phyloP scores from a whole-genome alignment of 2,888 invertebrate genomes.

The Cylloceria caligata region DNA sequence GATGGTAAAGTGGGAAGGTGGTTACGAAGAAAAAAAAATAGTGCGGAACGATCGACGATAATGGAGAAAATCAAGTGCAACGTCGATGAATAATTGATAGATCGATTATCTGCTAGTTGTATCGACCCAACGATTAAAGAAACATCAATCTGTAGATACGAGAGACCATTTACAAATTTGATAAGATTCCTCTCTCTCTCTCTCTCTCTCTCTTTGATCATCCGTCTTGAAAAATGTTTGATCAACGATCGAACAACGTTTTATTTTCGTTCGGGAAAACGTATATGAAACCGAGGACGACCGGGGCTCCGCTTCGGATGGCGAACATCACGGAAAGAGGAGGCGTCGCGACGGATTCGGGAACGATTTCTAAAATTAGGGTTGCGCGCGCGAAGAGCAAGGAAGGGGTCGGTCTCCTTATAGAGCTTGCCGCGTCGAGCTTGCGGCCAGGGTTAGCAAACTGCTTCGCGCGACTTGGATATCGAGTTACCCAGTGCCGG shows the following conservation, averaged over 20 bases:
- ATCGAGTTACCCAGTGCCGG: conserved; percentile 72
- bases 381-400: conserved; percentile 63
- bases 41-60: conserved; percentile 44
- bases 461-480: conserved; percentile 68
- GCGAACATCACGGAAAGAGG: conserved; percentile 59
- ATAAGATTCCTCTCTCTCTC: neutral
- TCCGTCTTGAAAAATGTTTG: neutral
- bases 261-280: conserved; percentile 21
- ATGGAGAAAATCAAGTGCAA: conserved; percentile 40
- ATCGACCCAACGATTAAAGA: neutral
- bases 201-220: neutral
- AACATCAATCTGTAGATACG: neutral
- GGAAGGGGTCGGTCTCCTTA: conserved; percentile 69
- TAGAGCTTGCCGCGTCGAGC: conserved; percentile 75
- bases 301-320: conserved; percentile 41
- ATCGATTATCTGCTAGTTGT: neutral
- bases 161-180: neutral
- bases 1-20: conserved; percentile 35
- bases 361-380: conserved; percentile 82
- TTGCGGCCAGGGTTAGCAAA: conserved; percentile 81
- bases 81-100: conserved; percentile 16
- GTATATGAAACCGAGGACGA: conserved; percentile 31
- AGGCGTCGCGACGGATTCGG: conserved; percentile 69
- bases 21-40: conserved; percentile 7
- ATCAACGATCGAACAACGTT: conserved; percentile 26